Base-by-base conservation (phyloP, 2,797 vertebrate genomes). In the Stomatorhinus walkeri region DNA sequence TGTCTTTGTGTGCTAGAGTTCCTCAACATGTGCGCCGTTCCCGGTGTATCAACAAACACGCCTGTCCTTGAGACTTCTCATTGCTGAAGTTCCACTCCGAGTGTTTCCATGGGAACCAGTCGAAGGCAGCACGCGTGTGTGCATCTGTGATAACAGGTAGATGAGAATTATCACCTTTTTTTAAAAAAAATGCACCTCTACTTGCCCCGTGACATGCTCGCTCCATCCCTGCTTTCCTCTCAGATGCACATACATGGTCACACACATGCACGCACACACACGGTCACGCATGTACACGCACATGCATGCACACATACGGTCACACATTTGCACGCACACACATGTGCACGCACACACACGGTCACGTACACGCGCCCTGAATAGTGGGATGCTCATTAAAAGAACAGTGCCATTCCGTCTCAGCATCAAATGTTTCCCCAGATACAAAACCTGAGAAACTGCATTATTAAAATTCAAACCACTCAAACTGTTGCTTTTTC, bases 71-170 rank as follows among this genome's bases (percentile, higher is more conserved):
- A 94, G 93, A 93, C 90, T 91, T 93, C 93, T 91, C 92, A 93
- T 94, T 93, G 92, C 93, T 92, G 59, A 89, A 87, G 85, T 89
- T 87, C 85, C 14, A 87, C 93, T 87, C 92, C 91, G 91, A 92
- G 88, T 89, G 94, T 96, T 95, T 93, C 95, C 95, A 96, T 96
- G 94, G 95, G 93, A 96, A 96, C 95, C 91, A 4, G 9, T 91
- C 90, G 89, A 91, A 93, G 94, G 93, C 93, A 93, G 91, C 91
- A 90, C 64, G 89, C 72, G 90, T 90, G 90, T 88, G 87, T 90
- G 88, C 88, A 89, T 54, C 87, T n/a, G 89, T 54, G 54, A 51
- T 87, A 43, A 86, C 91, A 92, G 79, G 91, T 91, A 90, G 88
- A 88, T 90, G 89, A 91, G 90, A 91, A 90, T 89, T 91, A 88